Conservation (phyloP, 2,797 vertebrate species). For the Decapterus maruadsi region DNA sequence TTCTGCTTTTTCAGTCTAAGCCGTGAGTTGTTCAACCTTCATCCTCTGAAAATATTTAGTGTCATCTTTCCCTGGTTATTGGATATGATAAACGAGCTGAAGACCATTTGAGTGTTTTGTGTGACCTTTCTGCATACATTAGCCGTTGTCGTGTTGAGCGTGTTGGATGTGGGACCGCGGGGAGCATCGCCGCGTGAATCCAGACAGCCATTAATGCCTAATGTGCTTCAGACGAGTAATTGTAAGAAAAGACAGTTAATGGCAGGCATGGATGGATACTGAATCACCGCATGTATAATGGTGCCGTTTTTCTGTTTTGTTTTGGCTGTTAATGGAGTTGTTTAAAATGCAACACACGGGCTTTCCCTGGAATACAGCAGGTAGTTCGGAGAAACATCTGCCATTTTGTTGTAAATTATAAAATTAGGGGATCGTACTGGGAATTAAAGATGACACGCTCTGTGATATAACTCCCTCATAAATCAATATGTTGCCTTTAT, state of each 20-base stretch:
- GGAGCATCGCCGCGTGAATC: conserved; percentile 20
- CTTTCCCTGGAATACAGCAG: neutral
- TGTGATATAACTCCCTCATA: neutral
- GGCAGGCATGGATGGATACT: conserved; percentile 1
- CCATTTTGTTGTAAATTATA: neutral
- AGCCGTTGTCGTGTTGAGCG: conserved; percentile 13
- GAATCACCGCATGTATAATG: conserved; percentile 13
- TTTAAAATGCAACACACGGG: neutral
- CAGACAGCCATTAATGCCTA: conserved; percentile 26
- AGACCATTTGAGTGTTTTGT: conserved; percentile 2
- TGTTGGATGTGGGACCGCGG: conserved; percentile 9
- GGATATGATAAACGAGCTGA: neutral
- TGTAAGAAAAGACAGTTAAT: conserved; percentile 2
- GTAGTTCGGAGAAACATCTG: neutral
- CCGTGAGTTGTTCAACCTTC: neutral
- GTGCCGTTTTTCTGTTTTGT: neutral
- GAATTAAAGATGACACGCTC: neutral
- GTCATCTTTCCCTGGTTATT: neutral
- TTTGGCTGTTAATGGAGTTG: neutral
- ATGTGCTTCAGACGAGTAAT: conserved; percentile 1
- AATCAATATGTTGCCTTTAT: neutral
- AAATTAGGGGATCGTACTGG: neutral
- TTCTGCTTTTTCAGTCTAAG: too few relatives aligned
- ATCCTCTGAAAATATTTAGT: neutral
- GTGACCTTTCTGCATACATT: conserved; percentile 38